A percentile compares a stretch with the other conserved stretches of the same genome.
Evolutionary conservation across 2,797 vertebrate genomes (phyloP).

Genomic region (Clarias pachynema): DNA sequence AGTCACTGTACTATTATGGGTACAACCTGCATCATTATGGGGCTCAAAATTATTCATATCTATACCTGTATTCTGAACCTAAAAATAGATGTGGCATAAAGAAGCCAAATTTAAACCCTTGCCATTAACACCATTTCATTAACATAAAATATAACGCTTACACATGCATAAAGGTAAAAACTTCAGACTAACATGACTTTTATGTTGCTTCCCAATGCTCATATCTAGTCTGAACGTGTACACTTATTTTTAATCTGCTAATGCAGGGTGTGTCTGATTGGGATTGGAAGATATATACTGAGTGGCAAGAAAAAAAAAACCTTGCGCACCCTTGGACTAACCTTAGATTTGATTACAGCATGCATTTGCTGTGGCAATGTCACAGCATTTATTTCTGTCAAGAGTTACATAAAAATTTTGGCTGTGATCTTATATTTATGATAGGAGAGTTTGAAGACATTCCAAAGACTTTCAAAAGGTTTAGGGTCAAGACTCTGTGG

Average conservation of each 20-base stretch:
- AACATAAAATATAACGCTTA: not conserved
- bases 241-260: constrained; percentile 16
- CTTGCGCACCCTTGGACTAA: too few relatives aligned
- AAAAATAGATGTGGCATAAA: not conserved
- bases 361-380: too few relatives aligned
- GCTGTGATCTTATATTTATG: too few relatives aligned
- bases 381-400: too few relatives aligned
- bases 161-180: not conserved
- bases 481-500: too few relatives aligned
- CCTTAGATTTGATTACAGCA: too few relatives aligned
- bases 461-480: too few relatives aligned
- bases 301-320: too few relatives aligned
- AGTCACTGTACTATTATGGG: not conserved
- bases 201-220: constrained; percentile 1
- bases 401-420: too few relatives aligned
- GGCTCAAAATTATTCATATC: not conserved
- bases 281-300: constrained; percentile 25
- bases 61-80: not conserved
- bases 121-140: too few relatives aligned
- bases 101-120: not conserved
- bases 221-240: not conserved
- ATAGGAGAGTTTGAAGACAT: too few relatives aligned
- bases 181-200: not conserved
- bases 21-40: not conserved
- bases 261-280: constrained; percentile 28